phyloP scores from a whole-genome alignment of 2,797 vertebrate genomes.

The Astyanax mexicanus region DNA sequence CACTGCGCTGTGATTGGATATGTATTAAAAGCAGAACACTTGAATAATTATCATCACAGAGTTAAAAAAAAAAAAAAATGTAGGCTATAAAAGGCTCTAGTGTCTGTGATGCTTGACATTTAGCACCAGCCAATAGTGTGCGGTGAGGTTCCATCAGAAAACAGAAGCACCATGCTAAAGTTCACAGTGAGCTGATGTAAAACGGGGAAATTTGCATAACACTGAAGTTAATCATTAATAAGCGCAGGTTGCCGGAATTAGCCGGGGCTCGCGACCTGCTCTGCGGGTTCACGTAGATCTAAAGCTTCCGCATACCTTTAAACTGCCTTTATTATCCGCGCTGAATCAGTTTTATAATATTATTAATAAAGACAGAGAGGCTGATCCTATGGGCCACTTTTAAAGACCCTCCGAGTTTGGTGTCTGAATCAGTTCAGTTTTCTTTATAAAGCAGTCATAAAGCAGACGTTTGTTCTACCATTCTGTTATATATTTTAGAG shows the following conservation, averaged over 20 bases:
- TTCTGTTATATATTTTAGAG: no score
- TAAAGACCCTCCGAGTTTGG: not conserved
- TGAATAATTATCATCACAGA: not conserved
- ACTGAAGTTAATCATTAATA: slow-evolving; percentile 53
- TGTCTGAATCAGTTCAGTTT: not conserved
- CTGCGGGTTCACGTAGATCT: slow-evolving; percentile 37
- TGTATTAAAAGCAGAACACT: not conserved
- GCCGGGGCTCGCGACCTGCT: slow-evolving; percentile 36
- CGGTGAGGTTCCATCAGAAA: not conserved
- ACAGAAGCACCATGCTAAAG: slow-evolving; percentile 25
- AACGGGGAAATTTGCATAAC: slow-evolving; percentile 51
- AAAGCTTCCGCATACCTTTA: slow-evolving; percentile 40
- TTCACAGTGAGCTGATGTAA: slow-evolving; percentile 46
- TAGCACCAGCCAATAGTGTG: not conserved
- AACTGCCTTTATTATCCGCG: slow-evolving; percentile 28
- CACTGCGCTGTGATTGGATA: not conserved
- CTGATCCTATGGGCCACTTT: not conserved
- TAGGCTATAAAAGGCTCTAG: not conserved
- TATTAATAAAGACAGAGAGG: not conserved
- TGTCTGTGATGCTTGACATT: slow-evolving; percentile 20
- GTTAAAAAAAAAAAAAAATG: not conserved
- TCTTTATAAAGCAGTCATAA: not conserved
- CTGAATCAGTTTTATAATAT: slow-evolving; percentile 46
- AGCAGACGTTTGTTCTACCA: not conserved
- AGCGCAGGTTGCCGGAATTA: slow-evolving; percentile 49